A percentile compares a stretch with the other conserved stretches of the same genome.
These are phyloP conservation scores for Zonitis immaculata DNA, from an alignment of 2,888 invertebrate species.

Conservation along the genomic window DNA sequence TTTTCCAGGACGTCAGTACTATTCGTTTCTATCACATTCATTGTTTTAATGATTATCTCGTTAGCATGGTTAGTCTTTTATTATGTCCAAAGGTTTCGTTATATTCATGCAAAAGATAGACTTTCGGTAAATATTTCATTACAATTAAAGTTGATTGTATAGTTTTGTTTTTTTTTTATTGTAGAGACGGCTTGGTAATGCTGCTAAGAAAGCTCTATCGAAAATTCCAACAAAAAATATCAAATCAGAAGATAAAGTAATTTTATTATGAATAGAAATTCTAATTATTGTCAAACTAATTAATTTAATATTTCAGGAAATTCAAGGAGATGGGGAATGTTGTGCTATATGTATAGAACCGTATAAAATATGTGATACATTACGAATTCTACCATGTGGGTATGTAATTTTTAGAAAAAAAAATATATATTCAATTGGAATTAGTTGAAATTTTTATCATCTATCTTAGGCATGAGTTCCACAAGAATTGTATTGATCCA, in stretches of 20 bases:
- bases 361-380: conserved; percentile 80
- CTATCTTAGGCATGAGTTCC: conserved; percentile 82
- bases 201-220: conserved; percentile 89
- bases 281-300: conserved; percentile 2
- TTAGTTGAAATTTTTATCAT: conserved; percentile 4
- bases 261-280: conserved; percentile 26
- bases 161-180: conserved; percentile 35
- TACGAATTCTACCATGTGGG: conserved; percentile 89
- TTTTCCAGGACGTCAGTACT: conserved; percentile 80
- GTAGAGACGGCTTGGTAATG: conserved; percentile 83
- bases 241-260: conserved; percentile 80
- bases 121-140: conserved; percentile 65
- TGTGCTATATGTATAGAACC: conserved; percentile 95
- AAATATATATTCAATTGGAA: no score
- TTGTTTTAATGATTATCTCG: conserved; percentile 91
- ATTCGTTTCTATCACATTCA: conserved; percentile 93
- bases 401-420: conserved; percentile 50
- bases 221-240: conserved; percentile 89
- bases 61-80: conserved; percentile 95
- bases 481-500: conserved; percentile 93
- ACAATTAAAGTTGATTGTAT: neutral
- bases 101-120: conserved; percentile 91
- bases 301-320: conserved; percentile 55
- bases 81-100: conserved; percentile 91
- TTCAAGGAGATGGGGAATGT: conserved; percentile 79